Base-by-base conservation (phyloP, 2,797 vertebrate species). In the Cygnus olor region DNA sequence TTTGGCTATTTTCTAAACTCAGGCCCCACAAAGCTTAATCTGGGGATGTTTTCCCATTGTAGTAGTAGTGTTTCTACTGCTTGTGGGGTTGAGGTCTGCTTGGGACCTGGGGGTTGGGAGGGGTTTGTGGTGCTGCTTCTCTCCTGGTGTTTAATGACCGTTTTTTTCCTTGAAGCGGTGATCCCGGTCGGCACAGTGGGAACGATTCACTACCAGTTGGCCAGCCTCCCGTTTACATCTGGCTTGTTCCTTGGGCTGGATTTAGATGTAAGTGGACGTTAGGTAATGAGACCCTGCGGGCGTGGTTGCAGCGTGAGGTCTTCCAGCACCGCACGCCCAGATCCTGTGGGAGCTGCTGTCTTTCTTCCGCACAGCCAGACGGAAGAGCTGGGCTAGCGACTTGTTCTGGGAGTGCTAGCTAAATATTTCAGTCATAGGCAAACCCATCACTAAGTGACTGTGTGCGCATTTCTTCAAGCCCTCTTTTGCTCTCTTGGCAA, bases 291-390 rank as follows among this genome's bases (percentile, higher is more conserved):
- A 10, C 38, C 34, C 27, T 12, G 27, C 1, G 9, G 30, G 20
- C 0, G 1, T 13, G 44, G 11, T n/a, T 11, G 38, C 1, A 4
- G 24, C 5, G 0, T 3, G 9, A 10, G 30, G 32, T 12, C 53
- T 56, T 47, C 47, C 83, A 11, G 21, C 24, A 7, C 24, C 8
- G 12, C 19, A 69, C 56, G 4, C 13, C 18, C 66, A 32, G 28
- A 32, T 14, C 85, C 32, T 0, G 0, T 0, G 36, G n/a, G 64
- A 76, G 44, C n/a, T 1, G 9, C 20, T 45, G 11, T 22, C 27
- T 12, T 27, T 65, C 27, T 38, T 58, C 76, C 42, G 28, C 6
- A 18, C 36, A n/a, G 19, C 5, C n/a, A 9, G 7, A 0, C 0
- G 4, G 16, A 27, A 69, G 63, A 70, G 56, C 68, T 64, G 88